Evolutionary conservation across 2,888 invertebrate genomes (phyloP).

Genomic region (Drosophila siamana): DNA sequence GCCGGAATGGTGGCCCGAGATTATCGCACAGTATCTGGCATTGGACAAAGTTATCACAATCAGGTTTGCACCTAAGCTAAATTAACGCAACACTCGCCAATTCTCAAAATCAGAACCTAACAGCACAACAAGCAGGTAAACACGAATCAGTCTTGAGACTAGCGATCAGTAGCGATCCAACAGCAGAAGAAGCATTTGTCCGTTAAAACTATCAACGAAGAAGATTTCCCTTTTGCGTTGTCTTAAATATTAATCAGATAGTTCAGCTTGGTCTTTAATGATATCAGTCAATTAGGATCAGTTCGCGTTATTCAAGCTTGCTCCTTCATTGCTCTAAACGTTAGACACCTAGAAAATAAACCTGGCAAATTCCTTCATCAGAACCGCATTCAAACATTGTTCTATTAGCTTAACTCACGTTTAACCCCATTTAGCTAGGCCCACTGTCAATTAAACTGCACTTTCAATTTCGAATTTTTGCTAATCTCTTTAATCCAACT

Average conservation of each 20-base stretch:
- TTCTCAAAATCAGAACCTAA: constrained; percentile 25
- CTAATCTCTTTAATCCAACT: constrained; percentile 41
- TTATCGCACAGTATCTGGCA: constrained; percentile 86
- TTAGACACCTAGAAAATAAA: no score
- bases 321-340: neutral
- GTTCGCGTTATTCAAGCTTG: neutral
- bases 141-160: constrained; percentile 17
- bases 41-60: constrained; percentile 86
- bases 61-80: constrained; percentile 84
- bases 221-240: neutral
- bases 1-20: constrained; percentile 89
- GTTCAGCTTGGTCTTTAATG: neutral
- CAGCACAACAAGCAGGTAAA: constrained; percentile 26
- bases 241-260: no score
- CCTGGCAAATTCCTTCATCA: constrained; percentile 12
- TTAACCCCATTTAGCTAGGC: constrained; percentile 19
- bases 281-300: neutral
- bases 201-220: neutral
- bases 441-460: constrained; percentile 52
- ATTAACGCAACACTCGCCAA: constrained; percentile 55
- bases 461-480: constrained; percentile 42
- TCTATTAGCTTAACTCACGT: constrained; percentile 16
- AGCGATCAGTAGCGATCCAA: neutral
- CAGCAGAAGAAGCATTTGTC: neutral
- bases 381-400: constrained; percentile 15